Conservation (phyloP, 2,888 invertebrate species). For the Thyatira batis region DNA sequence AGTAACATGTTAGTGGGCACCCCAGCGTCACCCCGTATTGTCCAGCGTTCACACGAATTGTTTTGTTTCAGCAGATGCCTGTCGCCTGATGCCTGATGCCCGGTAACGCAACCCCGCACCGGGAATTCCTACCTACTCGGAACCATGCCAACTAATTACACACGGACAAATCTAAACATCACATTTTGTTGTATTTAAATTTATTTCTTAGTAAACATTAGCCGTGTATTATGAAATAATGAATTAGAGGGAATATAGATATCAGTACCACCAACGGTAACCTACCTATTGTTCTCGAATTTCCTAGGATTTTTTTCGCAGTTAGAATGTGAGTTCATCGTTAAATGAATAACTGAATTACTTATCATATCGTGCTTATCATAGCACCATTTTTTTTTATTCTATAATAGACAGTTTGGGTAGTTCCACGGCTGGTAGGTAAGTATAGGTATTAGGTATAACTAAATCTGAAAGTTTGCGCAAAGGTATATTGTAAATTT, state of each 20-base stretch:
- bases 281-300: neutral
- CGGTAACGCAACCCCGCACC: slow-evolving; percentile 46
- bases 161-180: slow-evolving; percentile 41
- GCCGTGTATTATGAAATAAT: neutral
- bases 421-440: too few relatives aligned
- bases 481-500: too few relatives aligned
- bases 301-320: neutral
- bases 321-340: neutral
- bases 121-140: slow-evolving; percentile 72
- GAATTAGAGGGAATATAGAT: neutral
- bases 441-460: too few relatives aligned
- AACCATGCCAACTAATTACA: slow-evolving; percentile 72
- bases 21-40: slow-evolving; percentile 58
- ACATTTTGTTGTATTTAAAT: slow-evolving; percentile 29
- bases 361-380: neutral
- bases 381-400: slow-evolving; percentile 17
- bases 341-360: too few relatives aligned
- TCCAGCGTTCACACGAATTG: slow-evolving; percentile 73
- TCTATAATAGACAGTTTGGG: too few relatives aligned
- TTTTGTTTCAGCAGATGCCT: slow-evolving; percentile 70
- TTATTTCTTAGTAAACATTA: slow-evolving; percentile 11
- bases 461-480: too few relatives aligned
- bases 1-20: slow-evolving; percentile 35
- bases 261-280: neutral
- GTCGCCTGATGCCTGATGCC: slow-evolving; percentile 24